A percentile compares a stretch with the other conserved stretches of the same genome.
Evolutionary conservation across 1,140 invertebrate genomes (phyloP).

Genomic region (Kradibia gibbosae): DNA sequence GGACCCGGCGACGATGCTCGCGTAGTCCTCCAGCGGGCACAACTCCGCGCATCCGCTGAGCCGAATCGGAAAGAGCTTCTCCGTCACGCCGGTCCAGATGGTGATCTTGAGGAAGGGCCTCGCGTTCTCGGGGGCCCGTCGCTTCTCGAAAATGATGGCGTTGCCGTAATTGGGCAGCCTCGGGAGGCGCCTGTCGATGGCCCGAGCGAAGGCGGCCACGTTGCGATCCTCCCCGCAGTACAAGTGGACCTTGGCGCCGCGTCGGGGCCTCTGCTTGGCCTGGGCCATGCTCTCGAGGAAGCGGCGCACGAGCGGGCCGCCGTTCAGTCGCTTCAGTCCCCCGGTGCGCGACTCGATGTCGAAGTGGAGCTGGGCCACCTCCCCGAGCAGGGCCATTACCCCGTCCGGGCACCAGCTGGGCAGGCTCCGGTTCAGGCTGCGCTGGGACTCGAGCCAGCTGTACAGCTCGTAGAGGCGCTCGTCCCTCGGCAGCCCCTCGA

Average conservation of each 20-base stretch:
- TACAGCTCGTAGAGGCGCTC: constrained; percentile 17
- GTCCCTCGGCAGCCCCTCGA: neutral
- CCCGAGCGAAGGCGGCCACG: constrained; percentile 20
- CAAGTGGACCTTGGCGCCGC: neutral
- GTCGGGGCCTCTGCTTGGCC: neutral
- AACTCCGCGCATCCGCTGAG: neutral
- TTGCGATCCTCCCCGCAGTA: constrained; percentile 30
- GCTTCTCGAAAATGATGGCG: constrained; percentile 34
- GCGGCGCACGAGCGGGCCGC: constrained; percentile 19
- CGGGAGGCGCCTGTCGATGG: neutral
- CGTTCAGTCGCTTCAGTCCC: neutral
- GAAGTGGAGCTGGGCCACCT: constrained; percentile 20
- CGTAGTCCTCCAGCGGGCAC: neutral
- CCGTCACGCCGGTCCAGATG: constrained; percentile 21
- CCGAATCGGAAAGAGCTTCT: constrained; percentile 20
- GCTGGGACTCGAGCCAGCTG: constrained; percentile 1
- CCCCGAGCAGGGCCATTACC: constrained; percentile 7
- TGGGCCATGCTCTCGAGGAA: neutral
- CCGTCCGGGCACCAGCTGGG: constrained; percentile 39
- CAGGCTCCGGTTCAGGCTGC: neutral
- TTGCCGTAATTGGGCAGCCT: constrained; percentile 18
- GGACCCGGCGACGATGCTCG: neutral
- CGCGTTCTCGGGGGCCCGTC: neutral
- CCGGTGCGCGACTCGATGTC: constrained; percentile 14
- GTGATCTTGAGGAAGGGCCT: neutral